These are phyloP conservation scores for Mormyrops attenuatus DNA, from an alignment of 2,797 vertebrate genomes.

Conservation along the genomic window DNA sequence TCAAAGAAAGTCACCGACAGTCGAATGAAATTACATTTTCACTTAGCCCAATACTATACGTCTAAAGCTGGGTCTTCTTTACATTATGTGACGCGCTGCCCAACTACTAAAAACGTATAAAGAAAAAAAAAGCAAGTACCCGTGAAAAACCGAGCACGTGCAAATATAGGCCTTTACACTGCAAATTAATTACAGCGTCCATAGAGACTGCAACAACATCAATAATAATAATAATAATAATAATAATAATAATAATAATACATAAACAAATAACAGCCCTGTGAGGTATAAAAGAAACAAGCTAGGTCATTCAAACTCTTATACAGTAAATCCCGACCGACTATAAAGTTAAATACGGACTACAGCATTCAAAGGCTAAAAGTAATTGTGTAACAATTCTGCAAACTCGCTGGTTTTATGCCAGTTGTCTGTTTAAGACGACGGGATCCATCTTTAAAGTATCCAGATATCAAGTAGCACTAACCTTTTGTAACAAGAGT, in stretches of 20 bases:
- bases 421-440: slow-evolving; percentile 38
- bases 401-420: slow-evolving; percentile 28
- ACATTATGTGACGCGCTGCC: slow-evolving; percentile 43
- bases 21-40: slow-evolving; percentile 67
- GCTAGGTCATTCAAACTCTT: neutral
- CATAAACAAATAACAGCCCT: neutral
- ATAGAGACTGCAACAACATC: neutral
- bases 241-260: neutral
- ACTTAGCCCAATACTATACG: slow-evolving; percentile 52
- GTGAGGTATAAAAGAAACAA: neutral
- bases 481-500: slow-evolving; percentile 57
- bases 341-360: slow-evolving; percentile 15
- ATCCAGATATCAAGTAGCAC: slow-evolving; percentile 68
- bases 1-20: slow-evolving; percentile 70
- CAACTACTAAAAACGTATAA: neutral
- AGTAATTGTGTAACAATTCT: slow-evolving; percentile 30
- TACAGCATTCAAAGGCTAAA: slow-evolving; percentile 9
- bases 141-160: neutral
- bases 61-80: slow-evolving; percentile 43
- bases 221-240: no score
- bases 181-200: slow-evolving; percentile 2
- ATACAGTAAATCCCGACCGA: neutral
- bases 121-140: neutral
- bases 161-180: neutral
- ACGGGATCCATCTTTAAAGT: slow-evolving; percentile 53